A percentile compares a stretch with the other conserved stretches of the same genome.
Evolutionary conservation across 2,797 vertebrate genomes (phyloP).

Genomic region (Alcedo atthis): DNA sequence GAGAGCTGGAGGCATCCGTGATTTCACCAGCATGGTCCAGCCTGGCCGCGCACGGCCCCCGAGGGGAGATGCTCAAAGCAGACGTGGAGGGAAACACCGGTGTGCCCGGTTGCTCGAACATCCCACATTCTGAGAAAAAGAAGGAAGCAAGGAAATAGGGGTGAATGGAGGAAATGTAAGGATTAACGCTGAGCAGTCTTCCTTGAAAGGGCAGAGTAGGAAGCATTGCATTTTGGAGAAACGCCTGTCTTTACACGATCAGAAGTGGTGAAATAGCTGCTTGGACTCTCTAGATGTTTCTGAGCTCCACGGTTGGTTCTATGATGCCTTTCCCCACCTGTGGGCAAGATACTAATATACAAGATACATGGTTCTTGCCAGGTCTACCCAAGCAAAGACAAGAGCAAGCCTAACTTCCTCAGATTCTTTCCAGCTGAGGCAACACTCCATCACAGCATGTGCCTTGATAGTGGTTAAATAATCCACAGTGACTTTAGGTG

Average conservation of each 20-base stretch:
- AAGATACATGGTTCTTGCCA: not conserved
- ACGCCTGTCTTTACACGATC: rapidly evolving
- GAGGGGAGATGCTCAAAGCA: not conserved
- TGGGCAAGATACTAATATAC: not conserved
- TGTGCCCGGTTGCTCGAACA: not conserved
- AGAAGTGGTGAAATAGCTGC: not conserved
- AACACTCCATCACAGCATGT: rapidly evolving
- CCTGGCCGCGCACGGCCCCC: not conserved
- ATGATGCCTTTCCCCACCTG: not conserved
- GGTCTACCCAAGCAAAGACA: not conserved
- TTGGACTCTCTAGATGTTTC: not conserved
- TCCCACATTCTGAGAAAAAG: not conserved
- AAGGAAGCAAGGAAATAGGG: not conserved
- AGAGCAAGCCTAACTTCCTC: not conserved
- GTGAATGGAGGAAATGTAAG: not conserved
- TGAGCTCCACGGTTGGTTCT: not conserved
- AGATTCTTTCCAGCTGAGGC: not conserved
- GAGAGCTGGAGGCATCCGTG: not conserved
- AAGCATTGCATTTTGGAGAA: not conserved
- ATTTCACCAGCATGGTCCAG: not conserved
- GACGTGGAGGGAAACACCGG: rapidly evolving
- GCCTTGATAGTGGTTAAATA: rapidly evolving
- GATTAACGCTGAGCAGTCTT: not conserved
- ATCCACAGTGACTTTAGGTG: rapidly evolving
- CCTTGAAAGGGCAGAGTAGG: not conserved